Evolutionary conservation across 2,888 invertebrate genomes (phyloP).

Genomic region (Campopleginae sp.): DNA sequence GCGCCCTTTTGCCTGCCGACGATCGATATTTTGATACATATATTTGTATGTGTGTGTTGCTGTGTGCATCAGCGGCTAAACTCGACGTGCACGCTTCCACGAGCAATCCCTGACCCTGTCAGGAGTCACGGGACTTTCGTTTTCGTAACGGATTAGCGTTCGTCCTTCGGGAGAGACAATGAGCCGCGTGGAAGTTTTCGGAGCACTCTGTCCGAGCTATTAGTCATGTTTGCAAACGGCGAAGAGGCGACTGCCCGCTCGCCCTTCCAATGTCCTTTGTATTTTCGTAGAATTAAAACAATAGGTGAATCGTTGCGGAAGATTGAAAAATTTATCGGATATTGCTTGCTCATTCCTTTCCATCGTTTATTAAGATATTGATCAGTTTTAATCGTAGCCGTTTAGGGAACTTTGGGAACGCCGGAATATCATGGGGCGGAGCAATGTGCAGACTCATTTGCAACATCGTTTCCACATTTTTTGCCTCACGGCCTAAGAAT

Average conservation of each 20-base stretch:
- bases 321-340: constrained; percentile 4
- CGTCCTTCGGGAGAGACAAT: constrained; percentile 64
- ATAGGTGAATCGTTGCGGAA: constrained; percentile 16
- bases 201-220: constrained; percentile 43
- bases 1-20: constrained; percentile 16
- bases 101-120: constrained; percentile 57
- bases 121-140: constrained; percentile 63
- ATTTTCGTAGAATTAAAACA: constrained; percentile 16
- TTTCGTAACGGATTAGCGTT: constrained; percentile 65
- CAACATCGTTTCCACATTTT: neutral
- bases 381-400: constrained; percentile 9
- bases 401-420: neutral
- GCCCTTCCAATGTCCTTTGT: constrained; percentile 8
- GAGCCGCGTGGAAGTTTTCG: constrained; percentile 47
- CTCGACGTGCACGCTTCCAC: constrained; percentile 49
- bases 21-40: neutral
- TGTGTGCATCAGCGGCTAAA: constrained; percentile 50
- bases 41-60: neutral
- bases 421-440: constrained; percentile 5
- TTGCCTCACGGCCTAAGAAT: neutral
- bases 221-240: constrained; percentile 60
- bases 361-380: constrained; percentile 38
- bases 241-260: neutral
- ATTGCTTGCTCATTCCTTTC: constrained; percentile 32
- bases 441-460: constrained; percentile 23